Conservation (phyloP, 2,888 invertebrate species). For the Archips crataeganus region DNA sequence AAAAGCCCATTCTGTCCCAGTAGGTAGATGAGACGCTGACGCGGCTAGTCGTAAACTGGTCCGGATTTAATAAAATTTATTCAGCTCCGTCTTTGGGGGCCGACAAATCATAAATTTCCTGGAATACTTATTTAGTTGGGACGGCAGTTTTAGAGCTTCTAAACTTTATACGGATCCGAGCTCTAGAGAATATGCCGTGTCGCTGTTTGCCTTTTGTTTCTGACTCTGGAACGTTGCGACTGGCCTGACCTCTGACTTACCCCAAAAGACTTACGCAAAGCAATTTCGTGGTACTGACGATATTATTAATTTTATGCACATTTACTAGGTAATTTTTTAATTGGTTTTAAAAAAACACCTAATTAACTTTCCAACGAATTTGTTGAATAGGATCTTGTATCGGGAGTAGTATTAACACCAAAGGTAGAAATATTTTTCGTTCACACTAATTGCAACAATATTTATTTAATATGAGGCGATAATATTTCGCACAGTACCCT, state of each 20-base stretch:
- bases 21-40: slow-evolving; percentile 69
- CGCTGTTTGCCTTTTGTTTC: slow-evolving; percentile 34
- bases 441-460: too few species aligned
- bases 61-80: slow-evolving; percentile 84
- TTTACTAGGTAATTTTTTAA: not conserved
- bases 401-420: too few species aligned
- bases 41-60: slow-evolving; percentile 77
- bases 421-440: too few species aligned
- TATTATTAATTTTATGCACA: too few species aligned
- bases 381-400: too few species aligned
- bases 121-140: slow-evolving; percentile 81
- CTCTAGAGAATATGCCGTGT: slow-evolving; percentile 56
- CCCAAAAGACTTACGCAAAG: not conserved
- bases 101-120: slow-evolving; percentile 82
- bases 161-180: slow-evolving; percentile 75
- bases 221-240: slow-evolving; percentile 7
- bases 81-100: slow-evolving; percentile 76
- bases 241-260: not conserved
- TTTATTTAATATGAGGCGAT: too few species aligned
- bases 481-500: too few species aligned
- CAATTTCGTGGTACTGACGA: not conserved
- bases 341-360: too few species aligned
- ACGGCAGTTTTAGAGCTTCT: slow-evolving; percentile 77
- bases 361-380: too few species aligned
- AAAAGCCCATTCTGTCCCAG: slow-evolving; percentile 66